phyloP scores from a whole-genome alignment of 30 jellyfish, hydroid and myxozoan species.

The Chrysaora quinquecirrha region DNA sequence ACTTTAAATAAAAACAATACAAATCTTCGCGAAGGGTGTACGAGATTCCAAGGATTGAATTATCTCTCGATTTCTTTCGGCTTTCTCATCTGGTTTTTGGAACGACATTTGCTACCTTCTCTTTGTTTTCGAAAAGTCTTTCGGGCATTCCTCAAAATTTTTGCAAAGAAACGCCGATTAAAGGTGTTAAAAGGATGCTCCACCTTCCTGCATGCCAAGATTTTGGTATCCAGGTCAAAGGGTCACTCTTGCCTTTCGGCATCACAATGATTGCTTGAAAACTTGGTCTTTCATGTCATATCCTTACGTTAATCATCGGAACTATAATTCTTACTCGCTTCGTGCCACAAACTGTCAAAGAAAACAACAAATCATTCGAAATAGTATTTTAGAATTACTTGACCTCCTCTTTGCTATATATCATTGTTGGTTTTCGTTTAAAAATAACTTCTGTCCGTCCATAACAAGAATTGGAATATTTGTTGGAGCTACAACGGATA shows the following conservation, averaged over 20 bases:
- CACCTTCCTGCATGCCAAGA: conserved; percentile 44
- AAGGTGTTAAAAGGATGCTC: conserved; percentile 57
- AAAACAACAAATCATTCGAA: background rate
- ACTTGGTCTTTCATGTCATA: background rate
- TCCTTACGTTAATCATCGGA: background rate
- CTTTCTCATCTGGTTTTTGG: background rate
- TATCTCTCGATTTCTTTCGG: no score
- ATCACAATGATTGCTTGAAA: background rate
- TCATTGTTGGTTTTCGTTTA: no score
- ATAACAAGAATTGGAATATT: no score
- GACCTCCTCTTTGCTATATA: background rate
- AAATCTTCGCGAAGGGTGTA: no score
- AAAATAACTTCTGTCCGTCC: no score
- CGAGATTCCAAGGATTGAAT: no score
- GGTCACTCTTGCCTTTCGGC: conserved; percentile 63
- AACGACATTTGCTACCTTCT: background rate
- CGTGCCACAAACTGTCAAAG: background rate
- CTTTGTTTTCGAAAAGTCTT: no score
- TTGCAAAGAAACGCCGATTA: conserved; percentile 50
- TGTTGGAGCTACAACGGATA: no score
- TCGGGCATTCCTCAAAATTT: background rate
- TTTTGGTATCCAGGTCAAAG: conserved; percentile 54
- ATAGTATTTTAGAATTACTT: background rate
- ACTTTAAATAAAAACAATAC: no score
- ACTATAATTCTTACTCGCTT: background rate